These are phyloP conservation scores for Alcis repandata DNA, from an alignment of 2,888 invertebrate genomes.

Conservation along the genomic window DNA sequence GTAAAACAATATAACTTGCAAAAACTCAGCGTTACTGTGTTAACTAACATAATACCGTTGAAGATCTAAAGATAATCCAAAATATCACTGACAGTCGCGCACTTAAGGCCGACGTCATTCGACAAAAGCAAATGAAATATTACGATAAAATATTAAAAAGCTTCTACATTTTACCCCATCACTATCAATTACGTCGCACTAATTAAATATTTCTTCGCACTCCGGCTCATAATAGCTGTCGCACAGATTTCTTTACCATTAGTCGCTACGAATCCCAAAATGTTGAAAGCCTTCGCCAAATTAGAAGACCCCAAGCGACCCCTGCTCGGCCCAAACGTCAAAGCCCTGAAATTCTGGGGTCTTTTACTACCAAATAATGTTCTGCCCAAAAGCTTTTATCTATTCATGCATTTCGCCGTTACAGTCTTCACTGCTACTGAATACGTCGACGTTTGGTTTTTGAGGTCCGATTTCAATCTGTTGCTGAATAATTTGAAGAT, in stretches of 20 bases:
- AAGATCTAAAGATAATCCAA: too few species aligned
- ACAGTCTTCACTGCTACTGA: conserved; percentile 70
- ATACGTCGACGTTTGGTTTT: conserved; percentile 74
- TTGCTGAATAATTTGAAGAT: conserved; percentile 76
- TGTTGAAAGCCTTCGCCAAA: conserved; percentile 53
- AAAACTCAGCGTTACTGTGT: too few species aligned
- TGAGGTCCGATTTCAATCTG: conserved; percentile 69
- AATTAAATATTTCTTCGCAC: conserved; percentile 31
- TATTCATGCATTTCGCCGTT: conserved; percentile 68
- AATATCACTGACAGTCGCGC: too few species aligned
- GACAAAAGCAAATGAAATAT: too few species aligned
- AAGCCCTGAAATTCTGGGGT: conserved; percentile 75
- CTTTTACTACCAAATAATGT: conserved; percentile 66
- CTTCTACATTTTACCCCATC: conserved; percentile 8
- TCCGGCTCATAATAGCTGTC: conserved; percentile 15
- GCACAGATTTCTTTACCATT: conserved; percentile 12
- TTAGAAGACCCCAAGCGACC: conserved; percentile 71
- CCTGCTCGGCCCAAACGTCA: conserved; percentile 74
- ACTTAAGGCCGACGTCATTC: too few species aligned
- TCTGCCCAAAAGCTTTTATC: conserved; percentile 60
- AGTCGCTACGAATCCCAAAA: conserved; percentile 32
- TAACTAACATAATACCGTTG: too few species aligned
- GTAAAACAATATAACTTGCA: too few species aligned
- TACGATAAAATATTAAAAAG: not conserved
- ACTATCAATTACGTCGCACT: conserved; percentile 19